Evolutionary conservation across 2,113 vertebrate genomes (phyloP).

Genomic region (Ptilonorhynchus violaceus): DNA sequence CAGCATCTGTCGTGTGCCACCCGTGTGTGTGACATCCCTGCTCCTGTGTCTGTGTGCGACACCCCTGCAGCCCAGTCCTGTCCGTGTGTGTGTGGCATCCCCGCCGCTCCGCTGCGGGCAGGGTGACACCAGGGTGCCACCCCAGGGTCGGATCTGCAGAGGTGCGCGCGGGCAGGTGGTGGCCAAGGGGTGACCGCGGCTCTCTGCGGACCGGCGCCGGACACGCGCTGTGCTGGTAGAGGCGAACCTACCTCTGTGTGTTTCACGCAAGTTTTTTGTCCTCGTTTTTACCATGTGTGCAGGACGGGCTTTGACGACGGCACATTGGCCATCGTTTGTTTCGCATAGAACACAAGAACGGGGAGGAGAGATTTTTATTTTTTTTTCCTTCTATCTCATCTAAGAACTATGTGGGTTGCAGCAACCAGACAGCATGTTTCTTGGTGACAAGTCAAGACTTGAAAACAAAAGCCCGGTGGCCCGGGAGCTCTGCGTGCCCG

Average conservation of each 20-base stretch:
- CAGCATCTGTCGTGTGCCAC: accelerated
- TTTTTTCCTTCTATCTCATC: not conserved
- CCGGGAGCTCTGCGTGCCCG: not conserved
- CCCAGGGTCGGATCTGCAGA: not conserved
- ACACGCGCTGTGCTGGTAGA: accelerated
- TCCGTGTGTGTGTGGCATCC: not conserved
- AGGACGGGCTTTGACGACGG: not conserved
- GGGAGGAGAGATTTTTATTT: not conserved
- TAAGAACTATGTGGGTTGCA: not conserved
- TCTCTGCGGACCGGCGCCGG: accelerated
- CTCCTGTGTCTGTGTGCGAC: accelerated
- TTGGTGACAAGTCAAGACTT: not conserved
- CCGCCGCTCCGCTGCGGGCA: not conserved
- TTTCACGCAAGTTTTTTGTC: not conserved
- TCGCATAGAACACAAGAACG: not conserved
- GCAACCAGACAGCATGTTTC: not conserved
- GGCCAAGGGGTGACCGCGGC: not conserved
- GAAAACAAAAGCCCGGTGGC: not conserved
- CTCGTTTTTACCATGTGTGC: not conserved
- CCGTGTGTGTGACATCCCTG: accelerated
- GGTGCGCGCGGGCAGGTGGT: not conserved
- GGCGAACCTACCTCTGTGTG: accelerated
- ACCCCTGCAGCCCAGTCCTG: accelerated
- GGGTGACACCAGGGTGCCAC: accelerated
- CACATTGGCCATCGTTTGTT: not conserved